phyloP scores from a whole-genome alignment of 2,113 vertebrate genomes.

The Phocoena sinus region DNA sequence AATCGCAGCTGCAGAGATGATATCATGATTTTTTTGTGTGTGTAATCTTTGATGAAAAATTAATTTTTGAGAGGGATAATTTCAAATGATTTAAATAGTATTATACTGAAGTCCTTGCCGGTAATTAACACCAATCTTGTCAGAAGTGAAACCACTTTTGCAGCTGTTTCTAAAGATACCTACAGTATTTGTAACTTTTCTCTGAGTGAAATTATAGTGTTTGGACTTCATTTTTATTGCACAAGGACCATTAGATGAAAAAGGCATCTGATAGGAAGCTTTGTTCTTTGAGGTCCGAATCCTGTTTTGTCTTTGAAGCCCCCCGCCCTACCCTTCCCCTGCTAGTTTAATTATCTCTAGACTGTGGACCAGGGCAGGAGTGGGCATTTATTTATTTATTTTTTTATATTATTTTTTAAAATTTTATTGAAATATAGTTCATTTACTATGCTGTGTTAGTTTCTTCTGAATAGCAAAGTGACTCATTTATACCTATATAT shows the following conservation, averaged over 20 bases:
- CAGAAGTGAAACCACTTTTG: constrained; percentile 85
- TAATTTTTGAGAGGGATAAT: constrained; percentile 90
- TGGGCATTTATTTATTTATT: not conserved
- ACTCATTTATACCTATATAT: not conserved
- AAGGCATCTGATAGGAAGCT: constrained; percentile 74
- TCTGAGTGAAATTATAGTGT: constrained; percentile 81
- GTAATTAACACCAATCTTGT: constrained; percentile 89
- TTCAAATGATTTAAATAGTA: constrained; percentile 91
- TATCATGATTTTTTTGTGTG: constrained; percentile 89
- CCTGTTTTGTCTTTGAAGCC: constrained; percentile 46
- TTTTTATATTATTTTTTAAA: not conserved
- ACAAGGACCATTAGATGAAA: constrained; percentile 77
- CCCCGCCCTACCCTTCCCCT: not conserved
- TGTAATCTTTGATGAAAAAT: constrained; percentile 88
- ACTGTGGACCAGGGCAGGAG: constrained; percentile 19
- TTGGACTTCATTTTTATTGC: constrained; percentile 83
- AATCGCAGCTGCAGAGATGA: constrained; percentile 92
- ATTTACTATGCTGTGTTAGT: not conserved
- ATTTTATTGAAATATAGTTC: not conserved
- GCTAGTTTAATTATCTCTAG: constrained; percentile 60
- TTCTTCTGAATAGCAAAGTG: not conserved
- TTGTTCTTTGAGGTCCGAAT: constrained; percentile 75
- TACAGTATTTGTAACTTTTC: constrained; percentile 85
- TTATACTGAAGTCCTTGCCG: constrained; percentile 85
- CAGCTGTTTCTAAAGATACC: constrained; percentile 87